These are phyloP conservation scores for Oncorhynchus keta DNA, from an alignment of 2,113 vertebrate species.

Conservation along the genomic window DNA sequence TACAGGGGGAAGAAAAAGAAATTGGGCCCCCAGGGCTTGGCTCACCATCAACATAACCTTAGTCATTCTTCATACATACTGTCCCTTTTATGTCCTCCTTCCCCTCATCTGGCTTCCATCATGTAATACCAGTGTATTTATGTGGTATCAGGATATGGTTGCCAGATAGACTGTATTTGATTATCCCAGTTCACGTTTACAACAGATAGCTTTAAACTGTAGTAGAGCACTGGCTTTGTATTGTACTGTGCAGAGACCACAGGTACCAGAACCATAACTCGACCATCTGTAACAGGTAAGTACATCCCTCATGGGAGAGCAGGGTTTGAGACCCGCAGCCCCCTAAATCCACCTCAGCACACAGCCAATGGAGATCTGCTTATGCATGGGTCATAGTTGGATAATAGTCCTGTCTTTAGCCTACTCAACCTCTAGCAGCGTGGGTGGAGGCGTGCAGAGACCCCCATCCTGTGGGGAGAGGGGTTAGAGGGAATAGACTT, in stretches of 20 bases:
- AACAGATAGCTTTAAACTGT: too few species aligned
- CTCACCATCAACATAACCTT: slow-evolving; percentile 66
- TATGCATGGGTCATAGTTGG: too few species aligned
- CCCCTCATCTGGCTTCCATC: slow-evolving; percentile 57
- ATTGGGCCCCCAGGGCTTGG: slow-evolving; percentile 56
- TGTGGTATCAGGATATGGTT: slow-evolving; percentile 45
- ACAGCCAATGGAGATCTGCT: slow-evolving; percentile 5
- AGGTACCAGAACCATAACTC: slow-evolving; percentile 47
- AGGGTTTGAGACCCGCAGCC: slow-evolving; percentile 52
- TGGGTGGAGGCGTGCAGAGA: too few species aligned
- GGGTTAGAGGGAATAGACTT: too few species aligned
- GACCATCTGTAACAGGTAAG: slow-evolving; percentile 20
- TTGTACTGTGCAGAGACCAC: slow-evolving; percentile 2
- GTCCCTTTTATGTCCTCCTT: slow-evolving; percentile 55
- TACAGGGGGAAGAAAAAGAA: slow-evolving; percentile 22
- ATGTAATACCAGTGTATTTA: slow-evolving; percentile 61
- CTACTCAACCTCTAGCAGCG: too few species aligned
- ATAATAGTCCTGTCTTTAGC: too few species aligned
- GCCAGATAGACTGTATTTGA: background rate
- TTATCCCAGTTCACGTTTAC: too few species aligned
- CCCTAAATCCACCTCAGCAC: slow-evolving; percentile 48
- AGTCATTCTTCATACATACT: slow-evolving; percentile 64
- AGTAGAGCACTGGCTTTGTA: too few species aligned
- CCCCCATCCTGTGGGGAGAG: too few species aligned
- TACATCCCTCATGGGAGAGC: background rate